A percentile compares a stretch with the other conserved stretches of the same genome.
phyloP scores from a whole-genome alignment of 2,113 vertebrate species.

The Cyprinodon tularosa region DNA sequence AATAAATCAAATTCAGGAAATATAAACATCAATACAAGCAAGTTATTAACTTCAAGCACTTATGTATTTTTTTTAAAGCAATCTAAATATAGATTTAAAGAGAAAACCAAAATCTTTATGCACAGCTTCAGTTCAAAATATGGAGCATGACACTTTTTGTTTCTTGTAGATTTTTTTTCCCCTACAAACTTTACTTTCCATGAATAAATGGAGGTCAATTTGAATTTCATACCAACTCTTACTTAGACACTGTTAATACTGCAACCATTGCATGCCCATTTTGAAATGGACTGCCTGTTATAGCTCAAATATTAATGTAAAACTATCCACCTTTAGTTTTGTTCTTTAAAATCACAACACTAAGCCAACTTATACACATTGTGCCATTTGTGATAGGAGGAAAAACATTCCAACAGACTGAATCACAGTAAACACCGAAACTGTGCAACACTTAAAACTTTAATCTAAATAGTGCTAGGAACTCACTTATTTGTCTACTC shows the following conservation, averaged over 20 bases:
- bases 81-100: constrained; percentile 33
- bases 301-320: too few relatives aligned
- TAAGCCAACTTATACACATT: too few relatives aligned
- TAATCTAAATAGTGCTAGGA: constrained; percentile 1
- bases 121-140: constrained; percentile 8
- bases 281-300: neutral
- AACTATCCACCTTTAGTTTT: too few relatives aligned
- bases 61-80: neutral
- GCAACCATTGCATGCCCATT: neutral
- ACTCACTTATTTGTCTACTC: neutral
- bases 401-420: neutral
- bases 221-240: neutral
- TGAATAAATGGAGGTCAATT: neutral
- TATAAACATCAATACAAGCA: neutral
- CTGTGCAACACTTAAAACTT: neutral
- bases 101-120: constrained; percentile 8
- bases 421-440: neutral
- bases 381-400: neutral
- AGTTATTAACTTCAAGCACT: neutral
- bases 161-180: neutral
- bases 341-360: too few relatives aligned
- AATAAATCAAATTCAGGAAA: neutral
- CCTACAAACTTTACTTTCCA: neutral
- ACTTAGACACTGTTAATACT: neutral
- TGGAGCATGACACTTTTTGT: neutral